Evolutionary conservation across 2,113 vertebrate genomes (phyloP).

Genomic region (Phaethon lepturus): DNA sequence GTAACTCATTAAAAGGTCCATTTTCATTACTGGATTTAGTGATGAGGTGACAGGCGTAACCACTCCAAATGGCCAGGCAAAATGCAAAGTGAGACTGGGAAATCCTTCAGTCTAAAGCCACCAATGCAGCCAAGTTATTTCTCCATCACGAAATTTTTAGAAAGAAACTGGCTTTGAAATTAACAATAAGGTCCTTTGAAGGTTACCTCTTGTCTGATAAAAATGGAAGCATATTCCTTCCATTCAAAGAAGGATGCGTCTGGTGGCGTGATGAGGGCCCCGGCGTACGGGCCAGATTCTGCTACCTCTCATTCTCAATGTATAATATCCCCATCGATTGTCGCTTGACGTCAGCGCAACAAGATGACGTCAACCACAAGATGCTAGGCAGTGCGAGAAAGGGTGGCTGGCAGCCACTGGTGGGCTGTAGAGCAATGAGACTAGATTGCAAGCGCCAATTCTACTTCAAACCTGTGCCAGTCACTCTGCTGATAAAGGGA

Average conservation of each 20-base stretch:
- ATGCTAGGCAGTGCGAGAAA: background rate
- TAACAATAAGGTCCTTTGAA: background rate
- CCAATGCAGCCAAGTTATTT: background rate
- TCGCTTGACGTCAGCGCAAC: background rate
- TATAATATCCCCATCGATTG: accelerated
- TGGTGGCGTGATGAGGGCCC: background rate
- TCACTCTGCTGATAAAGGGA: background rate
- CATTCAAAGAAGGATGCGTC: background rate
- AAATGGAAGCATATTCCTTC: background rate
- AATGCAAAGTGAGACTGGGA: conserved; percentile 6
- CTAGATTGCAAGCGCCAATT: background rate
- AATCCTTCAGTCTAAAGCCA: background rate
- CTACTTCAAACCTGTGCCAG: background rate
- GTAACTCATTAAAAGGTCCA: conserved; percentile 65
- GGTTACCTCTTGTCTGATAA: background rate
- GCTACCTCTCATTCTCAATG: background rate
- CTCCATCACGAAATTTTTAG: background rate
- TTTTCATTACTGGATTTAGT: conserved; percentile 70
- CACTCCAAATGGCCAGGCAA: conserved; percentile 44
- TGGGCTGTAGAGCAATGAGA: background rate
- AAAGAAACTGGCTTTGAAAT: background rate
- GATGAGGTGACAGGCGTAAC: conserved; percentile 58
- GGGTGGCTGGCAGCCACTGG: background rate
- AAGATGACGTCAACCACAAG: background rate
- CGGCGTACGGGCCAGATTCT: background rate